Conservation (phyloP, 2,797 vertebrate genomes). For the Xiphorhynchus erythropygius region DNA sequence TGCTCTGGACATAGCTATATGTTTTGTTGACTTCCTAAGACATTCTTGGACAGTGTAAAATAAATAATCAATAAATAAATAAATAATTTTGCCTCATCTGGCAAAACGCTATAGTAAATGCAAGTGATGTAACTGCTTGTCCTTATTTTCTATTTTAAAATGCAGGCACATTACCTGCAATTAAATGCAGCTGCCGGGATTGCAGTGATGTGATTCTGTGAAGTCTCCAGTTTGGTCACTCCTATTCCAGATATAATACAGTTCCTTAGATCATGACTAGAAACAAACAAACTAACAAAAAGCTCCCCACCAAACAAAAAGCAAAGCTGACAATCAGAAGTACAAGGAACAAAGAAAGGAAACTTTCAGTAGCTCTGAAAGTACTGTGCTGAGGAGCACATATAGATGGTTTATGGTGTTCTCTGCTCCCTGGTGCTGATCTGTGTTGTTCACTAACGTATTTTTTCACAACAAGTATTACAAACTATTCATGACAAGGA, state of each 20-base stretch:
- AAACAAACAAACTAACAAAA: no score
- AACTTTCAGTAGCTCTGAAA: not conserved
- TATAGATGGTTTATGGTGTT: accelerated
- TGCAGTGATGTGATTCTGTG: not conserved
- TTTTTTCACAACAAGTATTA: not conserved
- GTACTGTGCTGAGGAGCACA: accelerated
- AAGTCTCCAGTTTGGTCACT: not conserved
- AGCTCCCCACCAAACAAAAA: no score
- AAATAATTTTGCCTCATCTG: not conserved
- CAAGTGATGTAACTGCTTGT: slow-evolving; percentile 3
- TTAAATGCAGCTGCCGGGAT: slow-evolving; percentile 11
- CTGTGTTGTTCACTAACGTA: not conserved
- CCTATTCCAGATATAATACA: not conserved
- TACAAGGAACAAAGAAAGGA: not conserved
- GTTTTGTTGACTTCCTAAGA: slow-evolving; percentile 28
- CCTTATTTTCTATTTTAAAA: slow-evolving; percentile 11
- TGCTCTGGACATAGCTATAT: not conserved
- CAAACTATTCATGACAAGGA: not conserved
- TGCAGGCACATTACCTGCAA: not conserved
- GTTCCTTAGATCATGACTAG: not conserved
- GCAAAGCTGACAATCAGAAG: not conserved
- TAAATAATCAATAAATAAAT: not conserved
- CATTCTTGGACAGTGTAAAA: slow-evolving; percentile 13
- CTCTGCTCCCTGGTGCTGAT: not conserved
- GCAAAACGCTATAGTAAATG: slow-evolving; percentile 21